These are phyloP conservation scores for Poecile atricapillus DNA, from an alignment of 2,113 vertebrate genomes.

Conservation along the genomic window DNA sequence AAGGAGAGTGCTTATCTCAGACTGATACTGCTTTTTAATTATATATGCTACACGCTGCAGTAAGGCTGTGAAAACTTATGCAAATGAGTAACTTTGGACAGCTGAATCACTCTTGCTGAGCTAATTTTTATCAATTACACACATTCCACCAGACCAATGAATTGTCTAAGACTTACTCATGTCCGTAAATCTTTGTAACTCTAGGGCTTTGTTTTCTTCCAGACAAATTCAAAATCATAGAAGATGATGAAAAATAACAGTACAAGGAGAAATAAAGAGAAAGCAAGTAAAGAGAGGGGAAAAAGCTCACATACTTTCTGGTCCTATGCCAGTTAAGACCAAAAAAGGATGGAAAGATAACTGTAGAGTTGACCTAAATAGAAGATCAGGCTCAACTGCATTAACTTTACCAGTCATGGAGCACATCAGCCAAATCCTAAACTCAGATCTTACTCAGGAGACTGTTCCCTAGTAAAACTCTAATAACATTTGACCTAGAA, in stretches of 20 bases:
- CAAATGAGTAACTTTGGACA: not conserved
- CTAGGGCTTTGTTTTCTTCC: not conserved
- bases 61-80: not conserved
- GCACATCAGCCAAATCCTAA: slow-evolving; percentile 8
- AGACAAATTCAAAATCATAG: not conserved
- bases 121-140: slow-evolving; percentile 7
- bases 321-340: not conserved
- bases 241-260: not conserved
- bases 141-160: not conserved
- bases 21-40: not conserved
- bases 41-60: not conserved
- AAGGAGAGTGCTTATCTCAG: not conserved
- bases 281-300: not conserved
- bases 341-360: not conserved
- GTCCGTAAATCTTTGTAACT: not conserved
- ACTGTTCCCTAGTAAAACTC: slow-evolving; percentile 29
- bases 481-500: slow-evolving; percentile 22
- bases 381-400: not conserved
- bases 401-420: not conserved
- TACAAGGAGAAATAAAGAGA: not conserved
- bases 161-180: not conserved
- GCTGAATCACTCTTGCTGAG: not conserved
- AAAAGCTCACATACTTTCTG: not conserved
- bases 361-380: not conserved
- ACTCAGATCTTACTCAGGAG: slow-evolving; percentile 19